Base-by-base conservation (phyloP, 1,140 invertebrate species). In the Physella acuta region DNA sequence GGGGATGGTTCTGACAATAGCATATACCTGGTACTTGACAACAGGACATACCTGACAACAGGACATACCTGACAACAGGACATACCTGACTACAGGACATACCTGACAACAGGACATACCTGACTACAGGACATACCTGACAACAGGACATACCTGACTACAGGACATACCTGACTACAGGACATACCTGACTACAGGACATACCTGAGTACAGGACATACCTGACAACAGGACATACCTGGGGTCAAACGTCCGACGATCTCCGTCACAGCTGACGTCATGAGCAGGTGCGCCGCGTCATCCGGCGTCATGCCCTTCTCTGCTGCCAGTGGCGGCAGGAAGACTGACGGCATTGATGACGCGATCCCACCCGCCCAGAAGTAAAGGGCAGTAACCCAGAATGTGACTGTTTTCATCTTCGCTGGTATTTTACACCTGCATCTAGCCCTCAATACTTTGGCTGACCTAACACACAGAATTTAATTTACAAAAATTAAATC, bases 291-390 rank as follows among this genome's bases (percentile, higher is more conserved):
- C 0, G 71, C 11, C 1, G 61, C 52, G 3, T 61, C 31, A 1
- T 26, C n/a, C 16, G 26, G 28, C 2, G 0, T 58, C 36, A 73
- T 33, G 0, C 67, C 62, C 14, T 66, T 69, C 33, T 69, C 66
- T 36, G 37, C 31, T 16, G 67, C 67, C 61, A 73, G 63, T 5
- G 67, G 52, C 3, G 71, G 71, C 0, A 73, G n/a, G 55, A 52
- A 73, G 31, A 56, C 14, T 3, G 44, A n/a, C 0, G 67, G 53
- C 20, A 69, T 28, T 2, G 4, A 60, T 1, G 39, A 33, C 1
- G 30, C 67, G 11, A 61, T 14, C 0, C 2, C 49, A 14, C 37
- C 67, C 1, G 26, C 17, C 17, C n/a, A 30, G 34, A 65, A 52
- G 44, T 37, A 73, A 0, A 69, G 31, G 2, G 33, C 37, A 8